Base-by-base conservation (phyloP, 2,797 vertebrate genomes). In the Bradypus variegatus region DNA sequence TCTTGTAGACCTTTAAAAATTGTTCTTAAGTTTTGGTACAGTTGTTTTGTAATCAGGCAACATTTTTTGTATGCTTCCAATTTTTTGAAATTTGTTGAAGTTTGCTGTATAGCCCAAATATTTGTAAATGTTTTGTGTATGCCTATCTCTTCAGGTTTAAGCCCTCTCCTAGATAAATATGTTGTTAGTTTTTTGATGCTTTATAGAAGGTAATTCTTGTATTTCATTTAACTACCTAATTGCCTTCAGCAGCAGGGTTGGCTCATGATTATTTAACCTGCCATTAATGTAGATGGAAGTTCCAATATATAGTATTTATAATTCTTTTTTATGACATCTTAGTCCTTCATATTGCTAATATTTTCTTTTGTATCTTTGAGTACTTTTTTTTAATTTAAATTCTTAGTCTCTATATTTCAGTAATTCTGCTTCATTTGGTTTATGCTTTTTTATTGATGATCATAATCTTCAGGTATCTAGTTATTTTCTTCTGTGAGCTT, bases 331-430 rank as follows among this genome's bases (percentile, higher is more conserved):
- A 67, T 91, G 9, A 87, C 16, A 78, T 94, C 31, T 79, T 94
- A 14, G 64, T 85, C 27, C 9, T 36, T 83, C 38, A 29, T 79
- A 53, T 75, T 91, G 79, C 41, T 83, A 60, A 91, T 89, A 83
- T 75, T 88, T 88, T 88, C 27, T 86, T 94, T 91, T 82, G 38
- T 91, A 81, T 78, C 80, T 89, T 67, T 72, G 27, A 78, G 8
- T 72, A 62, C 91, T 88, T 92, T 41, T 91, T 83, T 95, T 91
- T 91, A 76, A 87, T 89, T 53, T 91, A 73, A 89, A 79, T 89
- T 84, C 45, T 89, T 81, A 90, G 58, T 79, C 50, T 93, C 19
- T 86, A 41, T 88, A 29, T 91, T 84, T 36, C 41, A 64, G 6
- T 82, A 86, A 83, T 92, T 86, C 14, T 79, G n/a, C 48, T 90